phyloP scores from a whole-genome alignment of 1,140 invertebrate species.

The Conus ventricosus region DNA sequence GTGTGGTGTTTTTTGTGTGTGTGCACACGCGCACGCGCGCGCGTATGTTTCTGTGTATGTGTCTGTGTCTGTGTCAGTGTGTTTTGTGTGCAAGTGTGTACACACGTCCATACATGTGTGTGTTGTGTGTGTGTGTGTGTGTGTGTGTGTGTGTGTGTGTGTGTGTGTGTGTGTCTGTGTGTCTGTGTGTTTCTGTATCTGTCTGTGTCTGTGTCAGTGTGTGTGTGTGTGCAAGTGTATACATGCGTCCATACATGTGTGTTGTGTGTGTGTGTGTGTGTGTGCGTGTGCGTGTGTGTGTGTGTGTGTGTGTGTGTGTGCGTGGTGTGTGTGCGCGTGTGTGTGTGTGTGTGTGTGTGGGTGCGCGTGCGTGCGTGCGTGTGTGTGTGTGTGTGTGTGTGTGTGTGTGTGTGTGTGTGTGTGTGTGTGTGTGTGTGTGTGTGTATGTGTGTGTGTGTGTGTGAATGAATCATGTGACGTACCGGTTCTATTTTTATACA shows the following conservation, averaged over 20 bases:
- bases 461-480: neutral
- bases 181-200: neutral
- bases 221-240: neutral
- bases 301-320: no score
- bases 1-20: no score
- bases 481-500: neutral
- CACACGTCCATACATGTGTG: no score
- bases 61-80: no score
- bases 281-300: no score
- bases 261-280: no score
- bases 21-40: no score
- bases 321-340: no score
- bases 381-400: neutral
- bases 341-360: no score
- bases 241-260: neutral
- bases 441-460: neutral
- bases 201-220: neutral
- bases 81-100: no score
- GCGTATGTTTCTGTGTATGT: no score
- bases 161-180: neutral
- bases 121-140: constrained; percentile 10
- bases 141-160: neutral
- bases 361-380: no score
- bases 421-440: neutral
- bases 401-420: neutral